Conservation (phyloP, 2,888 invertebrate species). For the Pollenia labialis region DNA sequence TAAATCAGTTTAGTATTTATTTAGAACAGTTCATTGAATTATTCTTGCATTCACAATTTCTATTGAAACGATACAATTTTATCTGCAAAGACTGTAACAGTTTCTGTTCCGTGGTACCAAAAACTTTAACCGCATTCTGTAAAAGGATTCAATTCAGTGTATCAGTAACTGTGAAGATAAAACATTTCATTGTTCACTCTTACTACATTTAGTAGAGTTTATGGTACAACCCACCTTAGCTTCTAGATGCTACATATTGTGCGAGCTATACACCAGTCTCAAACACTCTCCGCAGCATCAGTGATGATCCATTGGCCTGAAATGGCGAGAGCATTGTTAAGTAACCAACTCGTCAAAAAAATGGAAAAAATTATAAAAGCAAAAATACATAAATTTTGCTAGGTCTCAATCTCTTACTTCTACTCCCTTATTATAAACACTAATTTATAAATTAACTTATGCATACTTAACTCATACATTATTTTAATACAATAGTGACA, state of each 20-base stretch:
- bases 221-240: slow-evolving; percentile 63
- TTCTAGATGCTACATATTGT: slow-evolving; percentile 60
- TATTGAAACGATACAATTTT: slow-evolving; percentile 44
- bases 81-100: slow-evolving; percentile 34
- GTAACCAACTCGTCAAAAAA: slow-evolving; percentile 24
- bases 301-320: slow-evolving; percentile 59
- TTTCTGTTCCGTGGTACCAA: slow-evolving; percentile 30
- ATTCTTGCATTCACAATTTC: slow-evolving; percentile 44
- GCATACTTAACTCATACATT: background rate
- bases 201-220: slow-evolving; percentile 24
- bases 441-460: slow-evolving; percentile 23
- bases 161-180: slow-evolving; percentile 34
- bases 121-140: slow-evolving; percentile 45
- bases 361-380: slow-evolving; percentile 31
- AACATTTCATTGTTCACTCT: slow-evolving; percentile 27
- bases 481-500: background rate
- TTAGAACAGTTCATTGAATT: background rate
- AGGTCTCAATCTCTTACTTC: slow-evolving; percentile 38
- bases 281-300: slow-evolving; percentile 65
- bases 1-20: background rate
- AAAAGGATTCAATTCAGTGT: slow-evolving; percentile 62
- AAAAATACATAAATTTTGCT: slow-evolving; percentile 34
- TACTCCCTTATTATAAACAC: slow-evolving; percentile 47
- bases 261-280: slow-evolving; percentile 42
- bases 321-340: slow-evolving; percentile 65